phyloP scores from a whole-genome alignment of 2,888 invertebrate genomes.

The Brenthis daphne region DNA sequence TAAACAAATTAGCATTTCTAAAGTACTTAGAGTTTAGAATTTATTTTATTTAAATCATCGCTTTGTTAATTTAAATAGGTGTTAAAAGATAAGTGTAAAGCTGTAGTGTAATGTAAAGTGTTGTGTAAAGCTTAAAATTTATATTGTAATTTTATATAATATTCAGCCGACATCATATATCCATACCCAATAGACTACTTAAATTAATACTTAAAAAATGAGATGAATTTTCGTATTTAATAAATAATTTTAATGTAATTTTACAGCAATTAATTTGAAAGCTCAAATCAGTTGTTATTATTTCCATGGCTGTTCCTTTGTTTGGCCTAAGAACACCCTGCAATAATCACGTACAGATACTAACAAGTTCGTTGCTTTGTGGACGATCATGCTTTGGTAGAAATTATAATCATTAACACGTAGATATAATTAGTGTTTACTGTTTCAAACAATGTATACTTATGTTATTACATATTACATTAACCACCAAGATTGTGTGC shows the following conservation, averaged over 20 bases:
- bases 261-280: background rate
- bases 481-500: constrained; percentile 29
- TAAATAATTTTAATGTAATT: too few species aligned
- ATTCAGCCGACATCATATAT: too few species aligned
- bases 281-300: constrained; percentile 12
- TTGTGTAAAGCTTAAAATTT: background rate
- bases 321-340: constrained; percentile 18
- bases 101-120: too few species aligned
- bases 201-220: too few species aligned
- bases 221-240: too few species aligned
- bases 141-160: too few species aligned
- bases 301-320: constrained; percentile 17
- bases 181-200: too few species aligned
- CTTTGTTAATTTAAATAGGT: constrained; percentile 1
- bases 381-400: constrained; percentile 45
- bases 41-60: constrained; percentile 1
- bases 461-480: constrained; percentile 24
- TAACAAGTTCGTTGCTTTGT: constrained; percentile 39
- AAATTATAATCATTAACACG: constrained; percentile 53
- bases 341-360: constrained; percentile 32
- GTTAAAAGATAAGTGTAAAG: background rate
- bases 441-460: constrained; percentile 31
- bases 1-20: constrained; percentile 1
- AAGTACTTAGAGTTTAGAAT: background rate
- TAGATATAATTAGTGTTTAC: constrained; percentile 53